These are phyloP conservation scores for Neopelma chrysocephalum DNA, from an alignment of 2,797 vertebrate genomes.

Conservation along the genomic window DNA sequence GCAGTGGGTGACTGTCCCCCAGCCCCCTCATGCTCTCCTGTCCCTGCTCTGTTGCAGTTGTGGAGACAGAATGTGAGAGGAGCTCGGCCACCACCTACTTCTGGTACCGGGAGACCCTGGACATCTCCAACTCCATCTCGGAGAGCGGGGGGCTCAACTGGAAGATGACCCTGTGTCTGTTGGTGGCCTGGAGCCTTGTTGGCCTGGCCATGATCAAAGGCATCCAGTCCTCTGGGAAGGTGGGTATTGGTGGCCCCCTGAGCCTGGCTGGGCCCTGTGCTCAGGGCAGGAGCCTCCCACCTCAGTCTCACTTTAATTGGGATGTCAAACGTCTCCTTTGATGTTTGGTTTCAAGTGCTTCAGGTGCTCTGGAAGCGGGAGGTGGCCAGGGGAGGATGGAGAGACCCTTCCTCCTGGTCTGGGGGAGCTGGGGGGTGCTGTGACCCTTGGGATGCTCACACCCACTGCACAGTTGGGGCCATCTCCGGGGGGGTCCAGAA, in stretches of 20 bases:
- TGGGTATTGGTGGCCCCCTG: constrained; percentile 39
- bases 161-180: constrained; percentile 94
- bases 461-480: not conserved
- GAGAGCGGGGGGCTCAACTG: constrained; percentile 95
- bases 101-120: constrained; percentile 94
- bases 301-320: fast-evolving
- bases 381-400: not conserved
- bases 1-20: fast-evolving
- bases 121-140: constrained; percentile 93
- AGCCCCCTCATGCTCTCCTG: not conserved
- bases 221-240: constrained; percentile 97
- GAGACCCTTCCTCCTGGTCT: not conserved
- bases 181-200: constrained; percentile 93
- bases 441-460: not conserved
- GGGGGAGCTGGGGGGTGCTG: not conserved
- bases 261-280: not conserved
- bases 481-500: not conserved
- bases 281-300: not conserved
- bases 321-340: too few species aligned
- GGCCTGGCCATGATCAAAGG: constrained; percentile 95
- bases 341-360: not conserved
- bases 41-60: constrained; percentile 75
- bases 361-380: not conserved
- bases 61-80: constrained; percentile 93
- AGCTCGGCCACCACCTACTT: constrained; percentile 98